Evolutionary conservation across 2,888 invertebrate genomes (phyloP), one percentile per base, ranked within the genome.

Genomic region (Theretra japonica): DNA sequence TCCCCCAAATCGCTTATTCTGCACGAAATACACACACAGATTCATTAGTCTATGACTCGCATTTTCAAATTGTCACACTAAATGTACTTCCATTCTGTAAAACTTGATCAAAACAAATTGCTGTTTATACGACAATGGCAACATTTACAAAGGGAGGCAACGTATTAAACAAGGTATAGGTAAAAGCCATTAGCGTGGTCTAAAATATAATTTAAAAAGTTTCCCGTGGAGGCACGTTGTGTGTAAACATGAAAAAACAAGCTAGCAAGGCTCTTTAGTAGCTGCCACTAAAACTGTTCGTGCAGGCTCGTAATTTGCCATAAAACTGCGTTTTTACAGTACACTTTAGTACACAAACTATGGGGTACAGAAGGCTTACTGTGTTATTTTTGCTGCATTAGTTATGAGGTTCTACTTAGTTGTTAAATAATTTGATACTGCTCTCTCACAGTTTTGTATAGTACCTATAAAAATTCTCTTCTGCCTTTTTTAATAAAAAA

Each of bases 191-290:
- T 65, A 65, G 65, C 65, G 23, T 41, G 41, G 41, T 53, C 19
- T 53, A 48, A 48, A 48, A 62, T 59, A 59, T 62, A 41, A 53
- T 53, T 53, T 53, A n/a, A 53, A 53, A 41, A 23, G 17, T 23
- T 65, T 41, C 15, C 48, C 48, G 23, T 41, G 41, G 17, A 65
- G 41, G 33, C 17, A 41, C 48, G 41, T 48, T 21, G 41, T 21
- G 33, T 21, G 41, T 65, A 65, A 65, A 65, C 65, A 48, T 41
- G 65, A 48, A 65, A 59, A 65, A 65, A 65, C 41, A 65, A 53
- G n/a, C n/a, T n/a, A 4, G 53, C 65, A 48, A 11, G 23, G 41
- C 65, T 65, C 65, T 23, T 65, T 65, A 60, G 65, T 23, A 23
- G 48, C 33, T 41, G 41, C 23, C 53, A 53, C n/a, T 48, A 25